These are phyloP conservation scores for Cotesia typhae DNA, from an alignment of 1,140 invertebrate genomes.

Conservation along the genomic window DNA sequence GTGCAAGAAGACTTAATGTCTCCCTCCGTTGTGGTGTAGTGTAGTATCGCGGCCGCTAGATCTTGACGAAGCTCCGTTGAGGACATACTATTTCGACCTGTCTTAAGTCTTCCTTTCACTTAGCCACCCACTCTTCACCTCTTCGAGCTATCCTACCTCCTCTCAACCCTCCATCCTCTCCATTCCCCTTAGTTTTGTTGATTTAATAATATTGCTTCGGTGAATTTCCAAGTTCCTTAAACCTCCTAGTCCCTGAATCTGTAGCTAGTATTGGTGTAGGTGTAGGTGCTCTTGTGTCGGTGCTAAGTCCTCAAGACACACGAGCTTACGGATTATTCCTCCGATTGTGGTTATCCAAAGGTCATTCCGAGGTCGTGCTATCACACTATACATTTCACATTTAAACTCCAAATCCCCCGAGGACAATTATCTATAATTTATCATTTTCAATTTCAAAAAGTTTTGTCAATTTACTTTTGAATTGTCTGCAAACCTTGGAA, in stretches of 20 bases:
- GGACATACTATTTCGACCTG: slow-evolving; percentile 38
- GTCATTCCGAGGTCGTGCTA: no score
- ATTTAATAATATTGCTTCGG: slow-evolving; percentile 41
- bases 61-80: slow-evolving; percentile 34
- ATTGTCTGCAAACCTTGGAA: no score
- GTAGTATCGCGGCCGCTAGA: slow-evolving; percentile 29
- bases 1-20: slow-evolving; percentile 28
- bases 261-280: not conserved
- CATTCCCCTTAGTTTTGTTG: slow-evolving; percentile 25
- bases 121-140: not conserved
- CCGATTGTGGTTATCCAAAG: not conserved
- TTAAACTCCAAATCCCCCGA: no score
- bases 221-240: slow-evolving; percentile 36
- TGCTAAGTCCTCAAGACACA: not conserved
- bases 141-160: not conserved
- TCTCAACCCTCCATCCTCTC: not conserved
- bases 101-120: slow-evolving; percentile 14
- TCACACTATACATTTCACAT: no score
- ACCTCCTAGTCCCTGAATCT: slow-evolving; percentile 14
- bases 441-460: no score
- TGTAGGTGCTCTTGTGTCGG: not conserved
- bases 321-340: slow-evolving; percentile 3
- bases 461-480: no score
- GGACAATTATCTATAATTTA: no score
- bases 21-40: slow-evolving; percentile 11